Percentiles rank a stretch among this genome's conserved stretches.
These are phyloP conservation scores for Condylura cristata DNA, from an alignment of 2,113 vertebrate genomes.

Conservation along the genomic window DNA sequence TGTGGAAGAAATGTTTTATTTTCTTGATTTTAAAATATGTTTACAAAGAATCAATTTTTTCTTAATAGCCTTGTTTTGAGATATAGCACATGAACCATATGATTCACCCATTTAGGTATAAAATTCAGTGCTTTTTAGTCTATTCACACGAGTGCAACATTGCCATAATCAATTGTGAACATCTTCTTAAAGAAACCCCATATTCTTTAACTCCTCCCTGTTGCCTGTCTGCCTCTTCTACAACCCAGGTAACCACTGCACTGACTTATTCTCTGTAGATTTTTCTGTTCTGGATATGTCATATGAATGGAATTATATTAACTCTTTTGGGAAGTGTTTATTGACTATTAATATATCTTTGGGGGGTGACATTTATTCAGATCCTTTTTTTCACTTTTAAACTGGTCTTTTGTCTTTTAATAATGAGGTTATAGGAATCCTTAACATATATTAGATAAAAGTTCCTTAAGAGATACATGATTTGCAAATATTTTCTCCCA, in stretches of 20 bases:
- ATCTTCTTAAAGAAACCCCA: not conserved
- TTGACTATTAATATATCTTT: not conserved
- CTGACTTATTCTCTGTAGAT: not conserved
- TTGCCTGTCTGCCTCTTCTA: not conserved
- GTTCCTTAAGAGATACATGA: not conserved
- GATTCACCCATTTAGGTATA: not conserved
- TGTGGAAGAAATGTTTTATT: not conserved
- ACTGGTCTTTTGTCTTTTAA: not conserved
- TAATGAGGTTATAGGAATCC: not conserved
- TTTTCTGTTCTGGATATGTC: not conserved
- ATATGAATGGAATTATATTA: not conserved
- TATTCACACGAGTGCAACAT: not conserved
- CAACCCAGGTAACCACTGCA: not conserved
- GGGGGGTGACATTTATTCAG: not conserved
- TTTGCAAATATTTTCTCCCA: not conserved
- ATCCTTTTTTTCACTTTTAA: not conserved
- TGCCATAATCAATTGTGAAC: not conserved
- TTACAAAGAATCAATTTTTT: not conserved
- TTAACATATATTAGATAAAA: not conserved
- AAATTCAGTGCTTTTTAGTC: not conserved
- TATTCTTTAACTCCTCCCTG: not conserved
- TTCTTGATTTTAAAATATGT: slow-evolving; percentile 51
- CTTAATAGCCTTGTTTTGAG: not conserved
- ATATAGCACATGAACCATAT: not conserved
- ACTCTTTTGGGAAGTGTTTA: not conserved